Base-by-base conservation (phyloP, 1,140 invertebrate genomes). In the Cotesia vestalis region DNA sequence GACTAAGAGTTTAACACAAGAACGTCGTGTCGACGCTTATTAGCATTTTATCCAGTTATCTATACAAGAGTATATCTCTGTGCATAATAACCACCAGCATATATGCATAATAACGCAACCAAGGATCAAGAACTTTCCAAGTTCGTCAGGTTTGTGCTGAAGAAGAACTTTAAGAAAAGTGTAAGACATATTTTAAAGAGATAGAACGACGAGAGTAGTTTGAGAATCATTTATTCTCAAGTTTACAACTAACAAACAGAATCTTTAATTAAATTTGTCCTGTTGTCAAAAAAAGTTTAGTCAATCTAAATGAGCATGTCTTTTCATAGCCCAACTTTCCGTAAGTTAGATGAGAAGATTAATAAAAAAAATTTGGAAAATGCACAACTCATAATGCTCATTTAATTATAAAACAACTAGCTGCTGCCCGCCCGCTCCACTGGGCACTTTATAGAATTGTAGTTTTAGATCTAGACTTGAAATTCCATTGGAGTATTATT, bases 21-120 rank as follows among this genome's bases (percentile, higher is more conserved):
- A 36, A 67, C 59, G 36, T 35, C 35, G 36, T 27, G 14, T 20
- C 12, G 17, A 46, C 38, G 46, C 53, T 74, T 74, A 74, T 74
- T 74, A 74, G 59, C 70, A 75, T 75, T 72, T 75, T 75, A 75
- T 72, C 66, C 70, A 75, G 68, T 72, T 72, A 72, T 75, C 60
- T 72, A 27, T 57, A 66, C 35, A 34, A 40, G 40, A 46, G 55
- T 59, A 60, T 57, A 60, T 46, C 40, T 69, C 57, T 75, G 72
- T 75, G 73, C 61, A 75, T 72, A 69, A 69, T 27, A 27, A 60
- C 11, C 27, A 17, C 11, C 8, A 27, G 59, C 70, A 72, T 38
- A 66, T 69, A 66, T 72, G 61, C 70, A 72, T 75, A 69, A 72
- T 60, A 20, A 40, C 27, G 14, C 46, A 14, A 57, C 17, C 11